phyloP scores from a whole-genome alignment of 2,113 vertebrate genomes.

The Macquaria australasica region DNA sequence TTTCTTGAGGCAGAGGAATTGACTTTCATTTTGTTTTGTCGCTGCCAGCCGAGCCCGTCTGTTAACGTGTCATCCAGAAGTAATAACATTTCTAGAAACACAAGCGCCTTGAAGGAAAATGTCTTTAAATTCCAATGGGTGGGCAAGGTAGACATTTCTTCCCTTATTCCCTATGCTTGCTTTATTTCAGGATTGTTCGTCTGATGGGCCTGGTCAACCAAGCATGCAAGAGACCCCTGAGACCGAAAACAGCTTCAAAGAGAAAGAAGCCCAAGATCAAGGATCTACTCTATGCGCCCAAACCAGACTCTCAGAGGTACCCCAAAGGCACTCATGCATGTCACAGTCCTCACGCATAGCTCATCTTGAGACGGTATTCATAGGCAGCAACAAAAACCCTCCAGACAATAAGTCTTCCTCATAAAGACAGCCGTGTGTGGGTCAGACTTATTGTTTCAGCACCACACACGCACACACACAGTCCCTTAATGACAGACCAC shows the following conservation, averaged over 20 bases:
- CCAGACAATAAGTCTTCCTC: constrained; percentile 53
- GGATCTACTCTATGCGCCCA: constrained; percentile 88
- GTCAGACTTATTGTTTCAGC: constrained; percentile 37
- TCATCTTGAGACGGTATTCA: constrained; percentile 48
- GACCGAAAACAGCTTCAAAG: constrained; percentile 86
- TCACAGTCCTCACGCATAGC: constrained; percentile 58
- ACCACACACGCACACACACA: background rate
- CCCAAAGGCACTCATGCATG: constrained; percentile 57
- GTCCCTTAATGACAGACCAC: constrained; percentile 54
- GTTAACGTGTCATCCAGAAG: constrained; percentile 10
- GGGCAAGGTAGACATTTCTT: background rate
- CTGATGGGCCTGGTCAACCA: constrained; percentile 94
- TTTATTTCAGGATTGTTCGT: constrained; percentile 89
- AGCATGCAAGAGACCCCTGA: constrained; percentile 92
- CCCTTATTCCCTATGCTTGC: constrained; percentile 41
- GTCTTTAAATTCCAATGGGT: constrained; percentile 13
- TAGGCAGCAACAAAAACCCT: constrained; percentile 53
- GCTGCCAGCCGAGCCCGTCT: background rate
- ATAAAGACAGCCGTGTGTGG: constrained; percentile 53
- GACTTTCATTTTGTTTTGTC: background rate
- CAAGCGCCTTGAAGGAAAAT: background rate
- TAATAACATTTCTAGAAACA: background rate
- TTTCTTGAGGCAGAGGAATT: background rate
- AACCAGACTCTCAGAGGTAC: constrained; percentile 89
- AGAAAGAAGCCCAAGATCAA: constrained; percentile 95